These are phyloP conservation scores for Tyto alba DNA, from an alignment of 2,113 vertebrate species.

Conservation along the genomic window DNA sequence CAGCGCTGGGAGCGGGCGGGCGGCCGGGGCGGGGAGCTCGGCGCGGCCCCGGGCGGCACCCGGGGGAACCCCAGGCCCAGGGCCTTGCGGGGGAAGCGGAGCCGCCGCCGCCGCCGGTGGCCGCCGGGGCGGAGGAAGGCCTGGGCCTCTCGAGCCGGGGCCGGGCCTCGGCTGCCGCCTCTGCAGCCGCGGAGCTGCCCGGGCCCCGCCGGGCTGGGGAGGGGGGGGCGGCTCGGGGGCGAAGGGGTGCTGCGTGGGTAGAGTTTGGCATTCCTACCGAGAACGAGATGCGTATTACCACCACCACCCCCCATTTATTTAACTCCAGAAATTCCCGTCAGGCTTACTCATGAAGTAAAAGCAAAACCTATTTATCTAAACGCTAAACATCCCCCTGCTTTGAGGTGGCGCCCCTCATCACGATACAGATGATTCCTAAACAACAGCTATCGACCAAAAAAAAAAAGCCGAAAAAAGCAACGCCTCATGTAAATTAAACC, in stretches of 20 bases:
- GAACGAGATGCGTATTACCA: background rate
- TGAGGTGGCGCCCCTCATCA: background rate
- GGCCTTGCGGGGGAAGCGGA: no score
- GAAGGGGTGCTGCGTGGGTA: rapidly evolving
- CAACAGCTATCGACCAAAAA: no score
- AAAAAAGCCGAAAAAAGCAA: no score
- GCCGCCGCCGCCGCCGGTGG: no score
- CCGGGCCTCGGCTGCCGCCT: background rate
- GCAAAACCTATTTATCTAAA: no score
- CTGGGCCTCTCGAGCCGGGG: background rate
- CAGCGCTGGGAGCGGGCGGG: background rate
- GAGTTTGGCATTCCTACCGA: background rate
- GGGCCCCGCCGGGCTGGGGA: rapidly evolving
- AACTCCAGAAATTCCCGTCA: background rate
- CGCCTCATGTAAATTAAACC: background rate
- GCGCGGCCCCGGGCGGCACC: no score
- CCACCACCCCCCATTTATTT: rapidly evolving
- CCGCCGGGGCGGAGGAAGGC: background rate
- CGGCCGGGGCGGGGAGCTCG: background rate
- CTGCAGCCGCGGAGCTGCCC: background rate
- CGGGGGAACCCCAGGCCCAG: background rate
- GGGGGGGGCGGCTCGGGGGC: rapidly evolving
- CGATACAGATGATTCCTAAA: rapidly evolving
- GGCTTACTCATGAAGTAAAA: background rate
- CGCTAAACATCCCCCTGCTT: rapidly evolving